These are phyloP conservation scores for Cheilosia scutellata DNA, from an alignment of 2,888 invertebrate species.

Conservation along the genomic window DNA sequence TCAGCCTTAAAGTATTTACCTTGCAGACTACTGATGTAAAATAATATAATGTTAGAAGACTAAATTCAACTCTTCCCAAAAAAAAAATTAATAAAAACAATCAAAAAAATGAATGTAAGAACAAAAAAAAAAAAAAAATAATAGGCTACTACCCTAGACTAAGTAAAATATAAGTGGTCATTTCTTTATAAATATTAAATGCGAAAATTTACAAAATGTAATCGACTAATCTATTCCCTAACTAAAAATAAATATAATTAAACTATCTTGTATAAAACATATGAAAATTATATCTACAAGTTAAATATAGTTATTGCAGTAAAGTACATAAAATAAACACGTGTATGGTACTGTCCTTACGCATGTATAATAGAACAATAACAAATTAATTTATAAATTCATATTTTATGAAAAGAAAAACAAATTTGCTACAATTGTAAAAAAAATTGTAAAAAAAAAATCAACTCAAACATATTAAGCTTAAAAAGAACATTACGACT, in stretches of 20 bases:
- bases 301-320: slow-evolving; percentile 33
- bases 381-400: slow-evolving; percentile 26
- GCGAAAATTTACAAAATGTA: slow-evolving; percentile 8
- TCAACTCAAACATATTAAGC: slow-evolving; percentile 35
- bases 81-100: background rate
- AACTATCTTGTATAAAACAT: slow-evolving; percentile 54
- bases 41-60: background rate
- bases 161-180: slow-evolving; percentile 17
- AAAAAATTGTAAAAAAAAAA: slow-evolving; percentile 52
- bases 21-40: background rate
- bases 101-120: slow-evolving; percentile 5
- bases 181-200: slow-evolving; percentile 16
- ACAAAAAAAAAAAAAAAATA: background rate
- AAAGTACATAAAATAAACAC: slow-evolving; percentile 39
- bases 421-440: slow-evolving; percentile 60
- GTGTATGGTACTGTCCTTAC: slow-evolving; percentile 29
- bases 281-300: slow-evolving; percentile 32
- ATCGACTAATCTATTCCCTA: slow-evolving; percentile 25
- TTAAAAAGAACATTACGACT: slow-evolving; percentile 56
- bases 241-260: slow-evolving; percentile 7
- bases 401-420: slow-evolving; percentile 46
- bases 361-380: slow-evolving; percentile 51
- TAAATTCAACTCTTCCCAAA: slow-evolving; percentile 2
- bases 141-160: background rate
- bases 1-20: background rate